A percentile compares a stretch with the other conserved stretches of the same genome.
phyloP scores from a whole-genome alignment of 2,888 invertebrate genomes.

The Xestobium rufovillosum region DNA sequence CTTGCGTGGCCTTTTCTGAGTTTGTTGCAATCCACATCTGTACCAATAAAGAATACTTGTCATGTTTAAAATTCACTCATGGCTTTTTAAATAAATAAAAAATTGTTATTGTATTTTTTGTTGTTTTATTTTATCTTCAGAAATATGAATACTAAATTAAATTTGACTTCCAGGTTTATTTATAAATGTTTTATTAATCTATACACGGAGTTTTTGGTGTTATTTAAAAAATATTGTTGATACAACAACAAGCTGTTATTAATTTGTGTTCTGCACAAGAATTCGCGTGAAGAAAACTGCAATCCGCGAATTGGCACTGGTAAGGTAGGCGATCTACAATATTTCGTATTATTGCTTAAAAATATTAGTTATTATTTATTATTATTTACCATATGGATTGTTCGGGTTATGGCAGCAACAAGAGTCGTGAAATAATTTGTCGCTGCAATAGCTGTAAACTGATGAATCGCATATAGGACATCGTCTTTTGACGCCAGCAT shows the following conservation, averaged over 20 bases:
- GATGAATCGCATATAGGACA: constrained; percentile 73
- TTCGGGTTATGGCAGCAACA: constrained; percentile 60
- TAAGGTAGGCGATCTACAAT: constrained; percentile 48
- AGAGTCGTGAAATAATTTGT: constrained; percentile 67
- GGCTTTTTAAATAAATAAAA: too few relatives aligned
- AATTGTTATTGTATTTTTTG: too few relatives aligned
- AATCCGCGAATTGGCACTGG: constrained; percentile 60
- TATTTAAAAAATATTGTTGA: constrained; percentile 23
- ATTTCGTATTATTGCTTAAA: constrained; percentile 9
- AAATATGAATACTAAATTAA: too few relatives aligned
- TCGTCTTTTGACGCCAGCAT: constrained; percentile 25
- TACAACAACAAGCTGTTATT: constrained; percentile 67
- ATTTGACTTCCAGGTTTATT: too few relatives aligned
- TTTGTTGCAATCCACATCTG: too few relatives aligned
- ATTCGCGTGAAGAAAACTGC: constrained; percentile 67
- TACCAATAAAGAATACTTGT: too few relatives aligned
- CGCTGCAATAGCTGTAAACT: constrained; percentile 67
- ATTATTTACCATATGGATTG: constrained; percentile 41
- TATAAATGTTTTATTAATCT: too few relatives aligned
- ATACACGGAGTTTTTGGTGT: too few relatives aligned
- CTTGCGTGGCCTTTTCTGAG: too few relatives aligned
- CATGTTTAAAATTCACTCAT: too few relatives aligned
- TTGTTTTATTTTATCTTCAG: too few relatives aligned
- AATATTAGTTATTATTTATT: neutral
- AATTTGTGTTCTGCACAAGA: constrained; percentile 64